Evolutionary conservation across 2,888 invertebrate species (phyloP), one percentile per base, ranked within the genome.

Genomic region (Mamestra brassicae): DNA sequence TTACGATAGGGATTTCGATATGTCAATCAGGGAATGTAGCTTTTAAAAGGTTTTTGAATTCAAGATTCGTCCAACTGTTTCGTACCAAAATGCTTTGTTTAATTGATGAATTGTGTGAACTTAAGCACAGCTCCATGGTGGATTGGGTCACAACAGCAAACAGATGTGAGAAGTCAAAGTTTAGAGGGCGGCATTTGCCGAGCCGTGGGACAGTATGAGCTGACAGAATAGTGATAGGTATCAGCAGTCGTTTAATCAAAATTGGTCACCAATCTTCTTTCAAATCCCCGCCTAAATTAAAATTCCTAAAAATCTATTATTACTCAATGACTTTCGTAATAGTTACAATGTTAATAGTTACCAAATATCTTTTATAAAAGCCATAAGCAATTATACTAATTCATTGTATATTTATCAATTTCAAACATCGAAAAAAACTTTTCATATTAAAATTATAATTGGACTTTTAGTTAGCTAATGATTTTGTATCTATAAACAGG

Each of bases 361-460:
- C 1, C 6, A 17, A 50, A 13, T 6, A 52, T 34, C 6, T 42
- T 66, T 47, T 50, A 42, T 45, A 5, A 45, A n/a, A 7, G 13
- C 17, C 36, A 45, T 54, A 5, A 52, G 13, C 26, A 8, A 13
- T n/a, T n/a, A n/a, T 5, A 54, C 17, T 45, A 17, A 75, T 60
- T 60, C 52, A 47, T 47, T 52, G 17, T 26, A 17, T 17, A 58
- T 74, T 52, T 17, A 74, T 74, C 52, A 4, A 11, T 66, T 66
- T 10, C 0, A 45, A 45, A 52, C 8, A 61, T 60, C 45, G 5
- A 60, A 66, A 52, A n/a, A 34, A 62, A 63, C 57, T 50, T 26
- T n/a, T 36, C 4, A 7, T 13, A 52, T 52, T 50, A 62, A 38
- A 62, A 52, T 8, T 38, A 73, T 52, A 10, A 15, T 7, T 52